Percentiles rank a stretch among this genome's conserved stretches.
These are phyloP conservation scores for Lampris megalopsis DNA, from an alignment of 2,113 vertebrate species.

Conservation along the genomic window DNA sequence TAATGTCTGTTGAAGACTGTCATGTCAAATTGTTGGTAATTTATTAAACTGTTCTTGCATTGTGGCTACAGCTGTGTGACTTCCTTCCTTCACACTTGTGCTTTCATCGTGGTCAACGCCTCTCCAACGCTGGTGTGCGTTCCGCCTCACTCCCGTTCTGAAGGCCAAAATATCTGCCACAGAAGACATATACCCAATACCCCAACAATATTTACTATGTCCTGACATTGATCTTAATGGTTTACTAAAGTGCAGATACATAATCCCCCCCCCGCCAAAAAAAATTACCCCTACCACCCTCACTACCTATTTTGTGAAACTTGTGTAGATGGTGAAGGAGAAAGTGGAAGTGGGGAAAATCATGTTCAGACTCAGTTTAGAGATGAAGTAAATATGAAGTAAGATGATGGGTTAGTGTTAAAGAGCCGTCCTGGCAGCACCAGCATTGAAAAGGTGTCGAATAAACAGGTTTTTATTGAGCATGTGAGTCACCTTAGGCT, in stretches of 20 bases:
- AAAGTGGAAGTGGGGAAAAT: not conserved
- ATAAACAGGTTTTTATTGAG: constrained; percentile 13
- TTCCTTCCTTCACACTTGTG: too few species aligned
- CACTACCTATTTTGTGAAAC: not conserved
- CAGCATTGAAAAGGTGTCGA: constrained; percentile 23
- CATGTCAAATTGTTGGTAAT: too few species aligned
- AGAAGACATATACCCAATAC: not conserved
- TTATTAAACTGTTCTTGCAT: too few species aligned
- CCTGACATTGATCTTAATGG: not conserved
- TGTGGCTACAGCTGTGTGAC: too few species aligned
- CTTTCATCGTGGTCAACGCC: too few species aligned
- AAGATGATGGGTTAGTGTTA: constrained; percentile 16
- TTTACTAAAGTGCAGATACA: constrained; percentile 7
- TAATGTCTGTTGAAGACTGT: too few species aligned
- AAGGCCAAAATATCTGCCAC: constrained; percentile 1
- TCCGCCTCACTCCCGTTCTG: too few species aligned
- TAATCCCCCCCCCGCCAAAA: not conserved
- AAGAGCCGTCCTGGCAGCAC: constrained; percentile 41
- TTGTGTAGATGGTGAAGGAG: not conserved
- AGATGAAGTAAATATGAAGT: constrained; percentile 1
- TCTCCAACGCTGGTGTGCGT: too few species aligned
- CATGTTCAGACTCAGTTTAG: not conserved
- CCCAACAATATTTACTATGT: not conserved
- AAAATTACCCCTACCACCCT: not conserved
- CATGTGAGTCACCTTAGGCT: constrained; percentile 13